Percentiles rank a stretch among this genome's conserved stretches.
These are phyloP conservation scores for Lycocerus yunnanus DNA, from an alignment of 2,888 invertebrate species.

Conservation along the genomic window DNA sequence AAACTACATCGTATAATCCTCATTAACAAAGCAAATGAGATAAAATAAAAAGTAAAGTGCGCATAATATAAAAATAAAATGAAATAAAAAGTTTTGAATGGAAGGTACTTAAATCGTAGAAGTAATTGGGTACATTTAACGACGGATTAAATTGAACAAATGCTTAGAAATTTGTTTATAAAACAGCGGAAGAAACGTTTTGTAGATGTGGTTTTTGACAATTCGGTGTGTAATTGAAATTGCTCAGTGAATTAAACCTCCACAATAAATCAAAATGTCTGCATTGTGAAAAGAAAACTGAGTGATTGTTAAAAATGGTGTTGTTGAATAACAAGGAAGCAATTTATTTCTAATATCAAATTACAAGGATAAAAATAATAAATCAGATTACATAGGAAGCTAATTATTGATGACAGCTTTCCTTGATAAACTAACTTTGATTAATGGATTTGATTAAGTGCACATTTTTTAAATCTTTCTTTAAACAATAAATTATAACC, in stretches of 20 bases:
- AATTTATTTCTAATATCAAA: constrained; percentile 31
- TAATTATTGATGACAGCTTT: constrained; percentile 29
- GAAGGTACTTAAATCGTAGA: not conserved
- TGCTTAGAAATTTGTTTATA: not conserved
- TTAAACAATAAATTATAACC: not conserved
- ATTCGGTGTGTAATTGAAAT: not conserved
- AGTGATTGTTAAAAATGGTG: constrained; percentile 34
- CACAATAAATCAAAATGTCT: constrained; percentile 37
- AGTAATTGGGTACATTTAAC: not conserved
- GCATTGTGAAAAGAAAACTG: constrained; percentile 37
- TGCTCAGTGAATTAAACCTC: constrained; percentile 7
- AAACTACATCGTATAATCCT: too few relatives aligned
- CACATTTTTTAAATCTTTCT: not conserved
- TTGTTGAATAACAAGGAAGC: constrained; percentile 33
- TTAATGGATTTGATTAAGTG: constrained; percentile 12
- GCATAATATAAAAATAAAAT: too few relatives aligned
- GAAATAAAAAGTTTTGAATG: not conserved
- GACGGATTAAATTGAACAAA: not conserved
- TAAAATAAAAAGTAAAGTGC: too few relatives aligned
- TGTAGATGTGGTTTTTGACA: not conserved
- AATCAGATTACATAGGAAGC: constrained; percentile 26
- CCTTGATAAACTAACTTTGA: constrained; percentile 23
- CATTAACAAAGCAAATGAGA: too few relatives aligned
- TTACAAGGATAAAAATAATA: constrained; percentile 33
- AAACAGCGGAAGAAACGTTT: not conserved